Evolutionary conservation across 2,888 invertebrate genomes (phyloP), one percentile per base, ranked within the genome.

Genomic region (Drosophila dives): DNA sequence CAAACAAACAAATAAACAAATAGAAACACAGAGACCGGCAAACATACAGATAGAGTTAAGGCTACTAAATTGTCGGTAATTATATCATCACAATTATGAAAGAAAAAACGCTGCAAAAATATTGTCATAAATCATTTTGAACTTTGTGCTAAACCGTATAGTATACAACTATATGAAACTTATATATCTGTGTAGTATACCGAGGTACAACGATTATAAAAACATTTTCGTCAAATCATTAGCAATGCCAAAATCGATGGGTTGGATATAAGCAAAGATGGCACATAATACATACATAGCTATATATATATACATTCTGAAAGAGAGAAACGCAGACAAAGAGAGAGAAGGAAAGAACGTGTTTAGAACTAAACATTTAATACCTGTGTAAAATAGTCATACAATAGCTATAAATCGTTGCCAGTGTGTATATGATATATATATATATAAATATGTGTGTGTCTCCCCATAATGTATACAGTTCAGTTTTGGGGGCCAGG

Each of bases 1-100:
- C 61, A 75, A 76, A 79, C 68, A 78, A 74, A 76, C 53, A 64
- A 76, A 72, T 26, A 67, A 72, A 73, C 55, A 60, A 54, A 54
- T 33, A 54, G 36, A 34, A 11, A 23, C 23, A 23, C 45, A 45
- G 12, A 20, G 20, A 15, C 36, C 15, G 26, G 48, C 33, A 23
- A 40, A 67, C 49, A 29, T 17, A 38, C 20, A 3, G 29, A 38
- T 53, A 32, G 15, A 40, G 49, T 42, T 50, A 48, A 48, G 56
- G 59, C 62, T 63, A 53, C 71, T 53, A 64, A 75, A 80, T 75
- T 80, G 60, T 75, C 80, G 70, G 65, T 80, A 80, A 77, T 77
- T 80, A 77, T 77, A 70, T 77, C 77, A 77, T 65, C 76, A 54
- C 45, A 75, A 79, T 75, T 75, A 79, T 69, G 56, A 80, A 65